Evolutionary conservation across 1,140 invertebrate species (phyloP).

Genomic region (Acromyrmex heyeri): DNA sequence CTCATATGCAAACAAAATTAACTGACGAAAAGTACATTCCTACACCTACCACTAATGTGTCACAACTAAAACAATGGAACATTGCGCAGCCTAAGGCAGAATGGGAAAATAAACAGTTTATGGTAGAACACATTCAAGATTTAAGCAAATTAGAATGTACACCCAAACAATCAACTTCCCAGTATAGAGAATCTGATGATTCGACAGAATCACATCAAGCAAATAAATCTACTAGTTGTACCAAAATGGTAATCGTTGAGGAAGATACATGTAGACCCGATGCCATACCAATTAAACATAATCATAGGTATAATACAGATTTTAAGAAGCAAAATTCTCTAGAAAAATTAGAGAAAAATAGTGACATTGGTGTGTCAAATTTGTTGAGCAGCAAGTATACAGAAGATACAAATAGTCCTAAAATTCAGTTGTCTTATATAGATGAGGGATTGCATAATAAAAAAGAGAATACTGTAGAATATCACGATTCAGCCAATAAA

Average conservation of each 20-base stretch:
- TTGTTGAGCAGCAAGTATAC: constrained; percentile 74
- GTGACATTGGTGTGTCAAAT: constrained; percentile 69
- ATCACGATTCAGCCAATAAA: constrained; percentile 70
- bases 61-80: constrained; percentile 87
- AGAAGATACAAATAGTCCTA: constrained; percentile 61
- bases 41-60: constrained; percentile 83
- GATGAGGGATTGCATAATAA: constrained; percentile 78
- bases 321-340: constrained; percentile 47
- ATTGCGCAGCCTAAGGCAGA: constrained; percentile 79
- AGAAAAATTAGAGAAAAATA: constrained; percentile 61
- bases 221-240: constrained; percentile 78
- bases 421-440: constrained; percentile 34
- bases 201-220: constrained; percentile 51
- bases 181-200: constrained; percentile 50
- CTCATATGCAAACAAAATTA: constrained; percentile 87
- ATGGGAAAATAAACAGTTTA: constrained; percentile 73
- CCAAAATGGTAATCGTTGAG: constrained; percentile 76
- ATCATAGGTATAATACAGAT: constrained; percentile 59
- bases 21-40: constrained; percentile 80
- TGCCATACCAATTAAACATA: constrained; percentile 53
- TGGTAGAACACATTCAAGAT: constrained; percentile 26
- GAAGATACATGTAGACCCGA: constrained; percentile 59
- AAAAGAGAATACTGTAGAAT: constrained; percentile 36
- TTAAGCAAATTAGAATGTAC: constrained; percentile 65
- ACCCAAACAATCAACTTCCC: constrained; percentile 66